Conservation (phyloP, 1,140 invertebrate species). For the Zaprionus vittiger region DNA sequence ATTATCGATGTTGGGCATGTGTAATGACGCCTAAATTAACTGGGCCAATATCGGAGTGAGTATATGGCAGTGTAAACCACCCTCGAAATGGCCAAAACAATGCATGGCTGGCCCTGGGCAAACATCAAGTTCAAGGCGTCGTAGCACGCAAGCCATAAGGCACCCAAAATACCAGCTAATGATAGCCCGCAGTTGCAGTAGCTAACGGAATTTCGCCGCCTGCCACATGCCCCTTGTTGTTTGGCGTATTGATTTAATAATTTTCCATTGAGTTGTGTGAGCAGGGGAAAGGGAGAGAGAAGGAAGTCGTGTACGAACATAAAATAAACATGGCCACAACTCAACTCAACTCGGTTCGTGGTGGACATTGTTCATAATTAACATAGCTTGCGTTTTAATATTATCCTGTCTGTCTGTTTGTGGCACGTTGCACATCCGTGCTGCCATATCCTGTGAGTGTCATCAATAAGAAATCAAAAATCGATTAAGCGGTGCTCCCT, state of each 20-base stretch:
- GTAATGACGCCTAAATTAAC: slow-evolving; percentile 38
- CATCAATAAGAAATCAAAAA: slow-evolving; percentile 77
- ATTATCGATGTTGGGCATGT: slow-evolving; percentile 41
- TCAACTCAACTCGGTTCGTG: background rate
- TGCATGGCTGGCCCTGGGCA: background rate
- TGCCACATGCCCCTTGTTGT: background rate
- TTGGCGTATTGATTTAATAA: slow-evolving; percentile 68
- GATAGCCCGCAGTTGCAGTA: background rate
- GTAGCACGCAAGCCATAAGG: slow-evolving; percentile 22
- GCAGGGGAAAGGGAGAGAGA: background rate
- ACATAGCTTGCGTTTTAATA: slow-evolving; percentile 30
- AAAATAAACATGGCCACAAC: slow-evolving; percentile 25
- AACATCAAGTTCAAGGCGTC: slow-evolving; percentile 68
- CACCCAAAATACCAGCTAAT: slow-evolving; percentile 1
- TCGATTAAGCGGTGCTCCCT: slow-evolving; percentile 62
- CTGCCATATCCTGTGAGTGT: slow-evolving; percentile 44
- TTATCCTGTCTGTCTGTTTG: slow-evolving; percentile 46
- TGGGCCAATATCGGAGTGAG: slow-evolving; percentile 11
- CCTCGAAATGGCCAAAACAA: slow-evolving; percentile 41
- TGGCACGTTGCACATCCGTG: slow-evolving; percentile 27
- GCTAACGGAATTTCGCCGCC: slow-evolving; percentile 3
- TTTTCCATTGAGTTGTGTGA: slow-evolving; percentile 31
- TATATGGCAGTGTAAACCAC: slow-evolving; percentile 18
- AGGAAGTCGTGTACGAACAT: background rate
- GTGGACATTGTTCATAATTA: slow-evolving; percentile 55